phyloP scores from a whole-genome alignment of 2,113 vertebrate genomes.

The Nibea albiflora region DNA sequence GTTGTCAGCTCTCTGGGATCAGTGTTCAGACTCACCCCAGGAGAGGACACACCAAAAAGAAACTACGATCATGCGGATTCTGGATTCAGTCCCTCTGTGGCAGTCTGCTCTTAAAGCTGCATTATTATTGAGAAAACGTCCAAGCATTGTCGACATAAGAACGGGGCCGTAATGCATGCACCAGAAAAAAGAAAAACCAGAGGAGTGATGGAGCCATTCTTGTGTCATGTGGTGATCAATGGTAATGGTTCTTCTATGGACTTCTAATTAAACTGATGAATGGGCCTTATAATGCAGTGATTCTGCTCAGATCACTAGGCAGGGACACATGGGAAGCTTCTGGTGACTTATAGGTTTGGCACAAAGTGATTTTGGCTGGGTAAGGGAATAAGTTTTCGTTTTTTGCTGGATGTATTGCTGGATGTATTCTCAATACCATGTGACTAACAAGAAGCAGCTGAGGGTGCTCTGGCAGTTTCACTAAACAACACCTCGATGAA shows the following conservation, averaged over 20 bases:
- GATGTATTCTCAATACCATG: not conserved
- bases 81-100: not conserved
- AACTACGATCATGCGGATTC: not conserved
- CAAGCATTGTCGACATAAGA: not conserved
- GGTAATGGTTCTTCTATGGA: constrained; percentile 25
- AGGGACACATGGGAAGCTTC: not conserved
- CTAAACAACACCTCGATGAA: not conserved
- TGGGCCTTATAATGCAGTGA: constrained; percentile 16
- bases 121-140: not conserved
- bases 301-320: constrained; percentile 15
- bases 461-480: not conserved
- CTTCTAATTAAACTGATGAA: constrained; percentile 49
- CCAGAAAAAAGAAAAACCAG: not conserved
- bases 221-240: constrained; percentile 24
- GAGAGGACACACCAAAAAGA: not conserved
- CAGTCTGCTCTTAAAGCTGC: not conserved
- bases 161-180: not conserved
- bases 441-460: not conserved
- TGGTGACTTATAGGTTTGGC: constrained; percentile 18
- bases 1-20: not conserved
- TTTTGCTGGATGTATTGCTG: too few relatives aligned
- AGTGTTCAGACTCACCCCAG: not conserved
- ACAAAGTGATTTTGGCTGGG: not conserved
- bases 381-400: not conserved
- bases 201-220: not conserved